Percentiles rank a stretch among this genome's conserved stretches.
phyloP scores from a whole-genome alignment of 1,140 invertebrate species.

The Lasioglossum albipes region DNA sequence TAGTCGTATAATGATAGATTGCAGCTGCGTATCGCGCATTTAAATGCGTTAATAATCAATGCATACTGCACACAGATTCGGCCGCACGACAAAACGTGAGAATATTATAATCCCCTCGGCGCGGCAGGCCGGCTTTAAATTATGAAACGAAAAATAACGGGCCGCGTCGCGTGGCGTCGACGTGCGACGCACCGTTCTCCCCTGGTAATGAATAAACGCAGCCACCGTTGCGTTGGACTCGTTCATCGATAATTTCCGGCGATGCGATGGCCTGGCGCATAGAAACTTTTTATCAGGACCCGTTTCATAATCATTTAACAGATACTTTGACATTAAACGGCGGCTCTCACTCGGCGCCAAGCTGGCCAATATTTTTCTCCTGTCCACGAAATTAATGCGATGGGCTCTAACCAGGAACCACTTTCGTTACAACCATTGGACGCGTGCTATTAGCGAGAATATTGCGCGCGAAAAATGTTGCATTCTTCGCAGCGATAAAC shows the following conservation, averaged over 20 bases:
- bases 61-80: too few species aligned
- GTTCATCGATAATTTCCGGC: background rate
- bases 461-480: background rate
- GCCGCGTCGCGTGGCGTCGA: too few species aligned
- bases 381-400: slow-evolving; percentile 32
- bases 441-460: background rate
- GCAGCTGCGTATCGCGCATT: background rate
- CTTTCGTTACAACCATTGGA: slow-evolving; percentile 14
- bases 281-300: slow-evolving; percentile 42
- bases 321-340: slow-evolving; percentile 50
- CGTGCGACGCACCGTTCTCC: too few species aligned
- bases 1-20: background rate
- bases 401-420: background rate
- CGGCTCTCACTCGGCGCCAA: slow-evolving; percentile 41
- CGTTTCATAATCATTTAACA: slow-evolving; percentile 52
- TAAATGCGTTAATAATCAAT: background rate
- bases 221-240: background rate
- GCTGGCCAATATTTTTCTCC: slow-evolving; percentile 29
- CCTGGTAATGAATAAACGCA: slow-evolving; percentile 12
- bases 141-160: slow-evolving; percentile 8
- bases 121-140: background rate
- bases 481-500: too few species aligned
- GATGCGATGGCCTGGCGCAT: background rate
- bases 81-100: background rate
- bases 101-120: background rate